Evolutionary conservation across 1,140 invertebrate species (phyloP).

Genomic region (Papilio aristodemus): DNA sequence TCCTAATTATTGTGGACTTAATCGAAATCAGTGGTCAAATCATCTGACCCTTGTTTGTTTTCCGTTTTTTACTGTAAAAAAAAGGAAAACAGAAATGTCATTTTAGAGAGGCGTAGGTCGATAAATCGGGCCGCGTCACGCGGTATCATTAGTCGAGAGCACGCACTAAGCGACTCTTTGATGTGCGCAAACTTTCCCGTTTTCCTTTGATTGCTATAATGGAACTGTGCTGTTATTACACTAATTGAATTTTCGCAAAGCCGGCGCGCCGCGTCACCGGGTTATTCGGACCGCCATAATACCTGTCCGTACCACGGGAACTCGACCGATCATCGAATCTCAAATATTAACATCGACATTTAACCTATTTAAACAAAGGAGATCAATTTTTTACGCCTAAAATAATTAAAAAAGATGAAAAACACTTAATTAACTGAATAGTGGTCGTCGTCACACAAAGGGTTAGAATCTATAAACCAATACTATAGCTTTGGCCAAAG

Average conservation of each 20-base stretch:
- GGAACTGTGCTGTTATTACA: slow-evolving; percentile 76
- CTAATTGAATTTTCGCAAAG: slow-evolving; percentile 78
- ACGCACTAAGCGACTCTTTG: slow-evolving; percentile 75
- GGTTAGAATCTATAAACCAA: no score
- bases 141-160: slow-evolving; percentile 57
- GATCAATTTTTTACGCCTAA: background rate
- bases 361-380: background rate
- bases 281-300: slow-evolving; percentile 46
- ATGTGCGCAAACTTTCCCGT: slow-evolving; percentile 73
- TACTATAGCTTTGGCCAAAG: no score
- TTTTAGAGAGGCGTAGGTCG: slow-evolving; percentile 5
- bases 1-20: no score
- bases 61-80: background rate
- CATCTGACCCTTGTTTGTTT: background rate
- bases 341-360: background rate
- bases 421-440: no score
- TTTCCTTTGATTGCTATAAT: slow-evolving; percentile 78
- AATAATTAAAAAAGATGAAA: slow-evolving; percentile 49
- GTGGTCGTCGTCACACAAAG: no score
- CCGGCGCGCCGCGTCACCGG: slow-evolving; percentile 56
- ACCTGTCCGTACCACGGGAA: slow-evolving; percentile 34
- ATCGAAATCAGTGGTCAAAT: background rate
- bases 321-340: background rate
- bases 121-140: slow-evolving; percentile 42
- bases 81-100: background rate